These are phyloP conservation scores for Luehdorfia chinensis DNA, from an alignment of 1,140 invertebrate species.

Conservation along the genomic window DNA sequence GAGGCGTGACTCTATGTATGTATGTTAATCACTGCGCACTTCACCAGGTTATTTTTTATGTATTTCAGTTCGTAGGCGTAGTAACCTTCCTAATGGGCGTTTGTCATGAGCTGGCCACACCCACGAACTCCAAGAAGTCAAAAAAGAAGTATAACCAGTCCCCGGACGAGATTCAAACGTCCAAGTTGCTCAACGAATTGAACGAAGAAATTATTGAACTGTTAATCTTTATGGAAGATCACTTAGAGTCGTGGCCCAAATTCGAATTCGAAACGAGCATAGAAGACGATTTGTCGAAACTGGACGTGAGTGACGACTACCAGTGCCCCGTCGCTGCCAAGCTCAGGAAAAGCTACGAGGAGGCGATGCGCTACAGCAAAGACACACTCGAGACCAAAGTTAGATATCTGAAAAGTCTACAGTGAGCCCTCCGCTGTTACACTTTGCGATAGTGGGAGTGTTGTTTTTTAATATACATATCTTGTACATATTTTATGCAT, in stretches of 20 bases:
- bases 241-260: conserved; percentile 53
- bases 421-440: conserved; percentile 19
- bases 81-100: conserved; percentile 54
- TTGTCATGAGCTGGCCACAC: conserved; percentile 49
- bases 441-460: too few species aligned
- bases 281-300: too few species aligned
- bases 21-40: too few species aligned
- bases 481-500: too few species aligned
- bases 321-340: background rate
- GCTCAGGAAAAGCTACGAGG: background rate
- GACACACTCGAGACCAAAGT: conserved; percentile 52
- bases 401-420: conserved; percentile 55
- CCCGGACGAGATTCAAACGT: conserved; percentile 49
- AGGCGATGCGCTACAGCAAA: background rate
- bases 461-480: too few species aligned
- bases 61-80: conserved; percentile 56
- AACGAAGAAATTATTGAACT: conserved; percentile 47
- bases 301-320: background rate
- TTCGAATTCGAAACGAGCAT: conserved; percentile 38
- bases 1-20: too few species aligned
- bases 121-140: conserved; percentile 48
- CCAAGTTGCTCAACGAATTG: conserved; percentile 42
- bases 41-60: too few species aligned
- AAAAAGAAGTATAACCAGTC: conserved; percentile 60
- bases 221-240: conserved; percentile 38